These are phyloP conservation scores for Phasianus colchicus DNA, from an alignment of 2,113 vertebrate species.

Conservation along the genomic window DNA sequence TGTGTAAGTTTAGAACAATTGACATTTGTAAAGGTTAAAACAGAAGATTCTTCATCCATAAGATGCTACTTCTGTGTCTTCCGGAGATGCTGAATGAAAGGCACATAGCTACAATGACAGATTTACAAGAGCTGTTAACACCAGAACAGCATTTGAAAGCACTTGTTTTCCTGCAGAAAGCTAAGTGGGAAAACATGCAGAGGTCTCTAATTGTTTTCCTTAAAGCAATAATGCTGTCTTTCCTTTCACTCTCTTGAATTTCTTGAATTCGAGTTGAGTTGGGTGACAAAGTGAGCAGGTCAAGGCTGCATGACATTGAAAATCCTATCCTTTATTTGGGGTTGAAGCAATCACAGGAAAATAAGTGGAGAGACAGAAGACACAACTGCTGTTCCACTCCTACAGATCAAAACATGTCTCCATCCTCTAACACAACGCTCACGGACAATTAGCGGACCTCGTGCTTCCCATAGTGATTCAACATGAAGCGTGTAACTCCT, in stretches of 20 bases:
- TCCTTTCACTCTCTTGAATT: background rate
- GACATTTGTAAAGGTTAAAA: slow-evolving; percentile 51
- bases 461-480: background rate
- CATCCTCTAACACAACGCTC: background rate
- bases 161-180: background rate
- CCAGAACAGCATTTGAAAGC: slow-evolving; percentile 32
- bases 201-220: slow-evolving; percentile 36
- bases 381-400: background rate
- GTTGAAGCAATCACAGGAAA: background rate
- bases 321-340: background rate
- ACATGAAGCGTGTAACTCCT: background rate
- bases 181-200: background rate
- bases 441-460: background rate
- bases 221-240: background rate
- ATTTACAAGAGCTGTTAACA: slow-evolving; percentile 47
- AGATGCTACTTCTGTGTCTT: slow-evolving; percentile 41
- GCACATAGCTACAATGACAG: background rate
- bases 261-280: background rate
- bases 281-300: background rate
- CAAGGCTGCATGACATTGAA: slow-evolving; percentile 39
- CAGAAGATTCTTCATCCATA: slow-evolving; percentile 35
- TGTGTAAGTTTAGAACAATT: slow-evolving; percentile 35
- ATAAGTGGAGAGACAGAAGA: background rate
- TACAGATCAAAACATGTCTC: background rate
- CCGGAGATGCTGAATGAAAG: background rate